These are phyloP conservation scores for Pipistrellus nathusii DNA, from an alignment of 2,797 vertebrate species.

Conservation along the genomic window DNA sequence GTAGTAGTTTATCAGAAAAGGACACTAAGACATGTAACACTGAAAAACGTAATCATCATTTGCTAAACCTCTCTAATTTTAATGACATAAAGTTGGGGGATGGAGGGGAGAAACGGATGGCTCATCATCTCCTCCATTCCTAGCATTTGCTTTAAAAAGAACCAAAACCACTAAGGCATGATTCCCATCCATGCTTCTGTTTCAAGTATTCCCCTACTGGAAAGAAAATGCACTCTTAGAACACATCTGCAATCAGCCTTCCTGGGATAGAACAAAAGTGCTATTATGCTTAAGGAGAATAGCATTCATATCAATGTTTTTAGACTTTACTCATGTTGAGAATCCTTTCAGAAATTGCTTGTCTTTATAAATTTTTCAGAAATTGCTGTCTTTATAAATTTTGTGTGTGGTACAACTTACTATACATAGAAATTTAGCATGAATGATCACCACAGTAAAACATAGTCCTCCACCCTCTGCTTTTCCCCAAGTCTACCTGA, in stretches of 20 bases:
- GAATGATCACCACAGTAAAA: not conserved
- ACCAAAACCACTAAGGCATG: not conserved
- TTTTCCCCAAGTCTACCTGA: not conserved
- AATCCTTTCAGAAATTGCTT: constrained; percentile 21
- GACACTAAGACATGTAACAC: not conserved
- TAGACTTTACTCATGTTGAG: not conserved
- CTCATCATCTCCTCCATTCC: not conserved
- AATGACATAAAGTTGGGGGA: not conserved
- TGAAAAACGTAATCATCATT: not conserved
- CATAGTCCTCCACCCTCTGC: not conserved
- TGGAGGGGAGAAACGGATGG: not conserved
- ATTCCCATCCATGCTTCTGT: not conserved
- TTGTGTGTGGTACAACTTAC: not conserved
- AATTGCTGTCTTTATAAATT: not conserved
- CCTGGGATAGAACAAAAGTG: not conserved
- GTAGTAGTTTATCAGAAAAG: constrained; percentile 31
- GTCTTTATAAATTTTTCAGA: constrained; percentile 17
- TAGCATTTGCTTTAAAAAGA: constrained; percentile 35
- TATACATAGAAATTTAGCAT: constrained; percentile 6
- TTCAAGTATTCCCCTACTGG: not conserved
- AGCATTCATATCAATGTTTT: not conserved
- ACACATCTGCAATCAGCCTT: not conserved
- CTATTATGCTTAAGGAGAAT: not conserved
- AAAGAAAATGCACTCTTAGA: not conserved
- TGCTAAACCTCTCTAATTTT: constrained; percentile 17